Percentiles rank a stretch among this genome's conserved stretches.
Conservation (phyloP, 2,797 vertebrate species). For the Anguilla marmorata region DNA sequence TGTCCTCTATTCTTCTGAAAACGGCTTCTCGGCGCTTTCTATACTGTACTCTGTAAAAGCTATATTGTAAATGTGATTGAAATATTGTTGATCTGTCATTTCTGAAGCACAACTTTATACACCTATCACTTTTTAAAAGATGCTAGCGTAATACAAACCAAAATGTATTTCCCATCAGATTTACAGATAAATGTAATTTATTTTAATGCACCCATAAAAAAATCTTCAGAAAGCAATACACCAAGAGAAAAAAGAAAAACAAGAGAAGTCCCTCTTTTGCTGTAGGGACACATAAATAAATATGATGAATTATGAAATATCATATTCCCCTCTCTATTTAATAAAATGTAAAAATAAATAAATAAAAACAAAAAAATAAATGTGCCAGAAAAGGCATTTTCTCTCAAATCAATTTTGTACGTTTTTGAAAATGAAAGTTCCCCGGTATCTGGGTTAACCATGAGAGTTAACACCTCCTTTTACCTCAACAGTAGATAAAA, state of each 20-base stretch:
- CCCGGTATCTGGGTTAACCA: slow-evolving; percentile 60
- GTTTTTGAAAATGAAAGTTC: slow-evolving; percentile 56
- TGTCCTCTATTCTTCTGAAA: slow-evolving; percentile 53
- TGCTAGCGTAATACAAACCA: not conserved
- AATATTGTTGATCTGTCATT: slow-evolving; percentile 4
- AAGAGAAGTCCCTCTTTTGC: not conserved
- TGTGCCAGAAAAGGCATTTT: slow-evolving; percentile 25
- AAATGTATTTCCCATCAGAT: not conserved
- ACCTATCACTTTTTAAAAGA: too few relatives aligned
- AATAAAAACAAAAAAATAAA: not conserved
- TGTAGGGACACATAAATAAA: not conserved
- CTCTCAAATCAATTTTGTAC: slow-evolving; percentile 43
- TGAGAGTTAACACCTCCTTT: slow-evolving; percentile 61
- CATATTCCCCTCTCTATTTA: not conserved
- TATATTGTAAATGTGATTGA: not conserved
- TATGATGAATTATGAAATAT: slow-evolving; percentile 11
- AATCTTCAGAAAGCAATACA: not conserved
- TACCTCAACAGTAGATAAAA: slow-evolving; percentile 65
- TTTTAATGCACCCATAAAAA: not conserved
- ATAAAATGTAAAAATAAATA: not conserved
- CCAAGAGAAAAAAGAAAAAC: not conserved
- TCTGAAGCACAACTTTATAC: slow-evolving; percentile 18
- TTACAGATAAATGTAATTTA: not conserved
- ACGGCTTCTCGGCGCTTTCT: slow-evolving; percentile 49
- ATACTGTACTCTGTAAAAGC: slow-evolving; percentile 34